Conservation (phyloP, 1,140 invertebrate species). For the Atopsyche davidsoni region DNA sequence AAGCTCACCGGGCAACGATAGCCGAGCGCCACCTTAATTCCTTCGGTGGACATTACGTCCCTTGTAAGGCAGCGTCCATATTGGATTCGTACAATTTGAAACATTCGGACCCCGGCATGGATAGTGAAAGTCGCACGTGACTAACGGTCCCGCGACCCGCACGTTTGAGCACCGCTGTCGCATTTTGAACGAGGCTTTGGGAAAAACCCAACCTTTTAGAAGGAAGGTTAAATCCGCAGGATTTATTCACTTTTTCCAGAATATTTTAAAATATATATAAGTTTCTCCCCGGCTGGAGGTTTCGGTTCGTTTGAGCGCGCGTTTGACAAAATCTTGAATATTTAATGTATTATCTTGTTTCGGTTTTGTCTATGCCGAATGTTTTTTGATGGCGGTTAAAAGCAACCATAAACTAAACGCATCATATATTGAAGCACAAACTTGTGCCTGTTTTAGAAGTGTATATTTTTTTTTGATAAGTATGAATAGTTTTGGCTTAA, state of each 20-base stretch:
- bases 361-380: background rate
- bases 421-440: no score
- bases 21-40: background rate
- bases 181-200: slow-evolving; percentile 19
- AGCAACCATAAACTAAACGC: no score
- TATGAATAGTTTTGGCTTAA: no score
- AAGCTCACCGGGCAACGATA: background rate
- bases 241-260: slow-evolving; percentile 27
- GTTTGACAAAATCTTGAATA: slow-evolving; percentile 18
- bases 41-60: background rate
- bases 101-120: background rate
- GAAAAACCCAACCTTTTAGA: slow-evolving; percentile 21
- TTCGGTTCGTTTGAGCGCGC: slow-evolving; percentile 17
- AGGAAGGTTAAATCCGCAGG: slow-evolving; percentile 24
- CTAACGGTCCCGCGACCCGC: slow-evolving; percentile 2
- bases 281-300: slow-evolving; percentile 5
- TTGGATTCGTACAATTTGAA: slow-evolving; percentile 8
- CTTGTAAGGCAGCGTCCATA: background rate
- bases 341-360: slow-evolving; percentile 15
- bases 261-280: slow-evolving; percentile 24
- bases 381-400: no score
- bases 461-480: no score
- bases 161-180: slow-evolving; percentile 12
- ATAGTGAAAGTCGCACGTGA: slow-evolving; percentile 25
- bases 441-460: no score